These are phyloP conservation scores for Orthonevra nobilis DNA, from an alignment of 2,888 invertebrate species.

Conservation along the genomic window DNA sequence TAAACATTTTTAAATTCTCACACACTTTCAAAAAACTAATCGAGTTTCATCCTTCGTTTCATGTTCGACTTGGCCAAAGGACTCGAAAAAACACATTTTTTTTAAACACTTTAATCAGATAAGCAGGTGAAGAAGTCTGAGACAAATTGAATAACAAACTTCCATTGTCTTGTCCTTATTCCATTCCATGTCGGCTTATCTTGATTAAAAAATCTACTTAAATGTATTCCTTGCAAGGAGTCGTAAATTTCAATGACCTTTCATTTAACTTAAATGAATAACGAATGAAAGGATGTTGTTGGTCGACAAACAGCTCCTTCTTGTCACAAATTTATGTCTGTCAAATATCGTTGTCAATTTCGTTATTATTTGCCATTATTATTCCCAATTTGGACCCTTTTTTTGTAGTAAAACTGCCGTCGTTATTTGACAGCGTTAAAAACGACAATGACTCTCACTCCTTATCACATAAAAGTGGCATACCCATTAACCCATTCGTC, in stretches of 20 bases:
- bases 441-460: conserved; percentile 36
- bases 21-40: too few species aligned
- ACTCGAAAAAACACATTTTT: too few species aligned
- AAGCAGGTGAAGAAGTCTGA: conserved; percentile 10
- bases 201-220: conserved; percentile 17
- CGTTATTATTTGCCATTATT: conserved; percentile 64
- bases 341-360: conserved; percentile 65
- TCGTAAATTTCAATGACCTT: conserved; percentile 9
- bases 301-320: conserved; percentile 27
- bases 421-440: conserved; percentile 2
- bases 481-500: conserved; percentile 64
- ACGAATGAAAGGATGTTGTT: conserved; percentile 11
- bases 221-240: conserved; percentile 10
- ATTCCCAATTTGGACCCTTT: conserved; percentile 55
- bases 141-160: conserved; percentile 21
- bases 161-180: conserved; percentile 7
- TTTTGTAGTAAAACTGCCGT: neutral
- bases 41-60: too few species aligned
- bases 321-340: conserved; percentile 43
- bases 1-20: too few species aligned
- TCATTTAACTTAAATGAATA: neutral
- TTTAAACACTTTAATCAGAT: too few species aligned
- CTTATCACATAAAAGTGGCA: conserved; percentile 48
- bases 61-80: too few species aligned
- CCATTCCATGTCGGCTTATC: neutral